These are phyloP conservation scores for Desmophyllum pertusum DNA, from an alignment of 92 coral and sea anemone species.

Conservation along the genomic window DNA sequence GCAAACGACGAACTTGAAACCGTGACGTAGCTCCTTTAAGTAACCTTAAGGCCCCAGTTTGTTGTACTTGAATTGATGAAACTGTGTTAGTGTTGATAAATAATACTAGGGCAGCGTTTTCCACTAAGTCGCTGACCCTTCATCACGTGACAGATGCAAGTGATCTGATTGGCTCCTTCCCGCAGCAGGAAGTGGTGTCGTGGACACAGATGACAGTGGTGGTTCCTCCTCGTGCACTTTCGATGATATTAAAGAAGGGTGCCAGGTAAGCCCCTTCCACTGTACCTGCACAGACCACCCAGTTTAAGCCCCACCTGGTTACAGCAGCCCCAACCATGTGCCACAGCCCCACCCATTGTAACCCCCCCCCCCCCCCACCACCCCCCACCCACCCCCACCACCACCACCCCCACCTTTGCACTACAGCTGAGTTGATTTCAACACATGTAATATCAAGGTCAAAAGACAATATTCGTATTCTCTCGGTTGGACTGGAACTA, in stretches of 20 bases:
- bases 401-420: too few species aligned
- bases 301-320: neutral
- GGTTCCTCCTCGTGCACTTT: constrained; percentile 65
- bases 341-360: neutral
- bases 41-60: neutral
- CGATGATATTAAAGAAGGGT: constrained; percentile 73
- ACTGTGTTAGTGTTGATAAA: constrained; percentile 29
- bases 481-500: too few species aligned
- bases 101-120: constrained; percentile 62
- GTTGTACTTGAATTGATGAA: constrained; percentile 1
- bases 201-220: constrained; percentile 95
- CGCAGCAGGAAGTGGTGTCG: constrained; percentile 99
- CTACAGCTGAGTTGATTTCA: constrained; percentile 16
- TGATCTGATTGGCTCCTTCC: constrained; percentile 97
- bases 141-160: constrained; percentile 95
- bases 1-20: too few species aligned
- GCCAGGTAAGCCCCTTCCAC: constrained; percentile 86
- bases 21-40: too few species aligned
- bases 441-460: constrained; percentile 15
- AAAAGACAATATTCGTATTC: too few species aligned
- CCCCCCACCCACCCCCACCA: neutral
- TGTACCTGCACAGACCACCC: neutral
- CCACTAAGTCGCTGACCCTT: constrained; percentile 85
- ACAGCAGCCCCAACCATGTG: too few species aligned
- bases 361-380: neutral